A percentile compares a stretch with the other conserved stretches of the same genome.
Conservation (phyloP, 2,797 vertebrate genomes). For the Bradypodion pumilum region DNA sequence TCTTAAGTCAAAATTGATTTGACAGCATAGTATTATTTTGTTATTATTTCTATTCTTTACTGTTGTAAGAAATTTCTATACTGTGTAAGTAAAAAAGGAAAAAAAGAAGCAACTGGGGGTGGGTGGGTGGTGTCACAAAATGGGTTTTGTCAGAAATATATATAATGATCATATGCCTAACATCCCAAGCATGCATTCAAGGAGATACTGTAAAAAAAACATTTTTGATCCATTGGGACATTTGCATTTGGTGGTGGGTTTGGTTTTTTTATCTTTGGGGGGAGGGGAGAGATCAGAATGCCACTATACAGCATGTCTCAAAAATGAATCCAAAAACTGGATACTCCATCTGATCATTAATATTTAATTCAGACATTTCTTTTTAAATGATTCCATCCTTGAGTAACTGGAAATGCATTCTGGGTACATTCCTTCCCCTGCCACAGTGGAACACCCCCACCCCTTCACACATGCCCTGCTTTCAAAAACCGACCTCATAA, state of each 20-base stretch:
- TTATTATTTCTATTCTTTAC: not conserved
- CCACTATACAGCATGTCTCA: slow-evolving; percentile 1
- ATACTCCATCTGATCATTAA: slow-evolving; percentile 15
- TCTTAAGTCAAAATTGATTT: no score
- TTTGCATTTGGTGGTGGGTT: not conserved
- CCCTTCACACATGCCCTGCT: slow-evolving; percentile 40
- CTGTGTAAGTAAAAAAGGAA: not conserved
- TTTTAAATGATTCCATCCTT: slow-evolving; percentile 2
- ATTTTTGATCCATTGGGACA: not conserved
- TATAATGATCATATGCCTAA: not conserved
- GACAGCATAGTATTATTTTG: no score
- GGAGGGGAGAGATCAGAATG: not conserved
- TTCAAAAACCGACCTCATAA: slow-evolving; percentile 63
- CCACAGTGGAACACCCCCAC: slow-evolving; percentile 42
- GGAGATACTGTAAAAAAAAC: slow-evolving; percentile 3
- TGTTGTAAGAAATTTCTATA: slow-evolving; percentile 27
- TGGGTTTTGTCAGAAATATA: no score
- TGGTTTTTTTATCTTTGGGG: not conserved
- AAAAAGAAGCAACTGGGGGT: no score
- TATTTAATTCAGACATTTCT: slow-evolving; percentile 39
- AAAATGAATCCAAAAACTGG: slow-evolving; percentile 32
- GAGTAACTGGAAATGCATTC: slow-evolving; percentile 49
- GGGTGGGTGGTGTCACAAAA: not conserved
- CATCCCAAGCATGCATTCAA: not conserved
- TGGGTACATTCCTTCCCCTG: slow-evolving; percentile 50